A percentile compares a stretch with the other conserved stretches of the same genome.
Conservation (phyloP, 2,888 invertebrate genomes). For the Diarsia mendica region DNA sequence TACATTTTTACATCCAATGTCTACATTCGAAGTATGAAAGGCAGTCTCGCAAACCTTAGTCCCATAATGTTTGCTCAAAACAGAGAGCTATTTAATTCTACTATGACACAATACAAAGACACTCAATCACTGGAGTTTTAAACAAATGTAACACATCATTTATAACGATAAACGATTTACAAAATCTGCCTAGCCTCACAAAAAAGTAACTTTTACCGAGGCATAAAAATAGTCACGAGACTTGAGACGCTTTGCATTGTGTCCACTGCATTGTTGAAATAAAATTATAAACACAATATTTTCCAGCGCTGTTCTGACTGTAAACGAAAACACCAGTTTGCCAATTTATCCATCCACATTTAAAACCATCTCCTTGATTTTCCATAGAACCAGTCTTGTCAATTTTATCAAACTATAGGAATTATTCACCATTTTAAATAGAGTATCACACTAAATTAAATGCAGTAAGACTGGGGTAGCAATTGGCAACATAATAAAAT, state of each 20-base stretch:
- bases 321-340: conserved; percentile 12
- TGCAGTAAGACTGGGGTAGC: conserved; percentile 37
- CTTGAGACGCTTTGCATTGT: conserved; percentile 36
- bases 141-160: conserved; percentile 6
- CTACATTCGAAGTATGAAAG: not conserved
- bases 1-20: not conserved
- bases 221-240: not conserved
- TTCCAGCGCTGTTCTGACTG: conserved; percentile 53
- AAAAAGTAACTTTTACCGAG: conserved; percentile 12
- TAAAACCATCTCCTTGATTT: conserved; percentile 28
- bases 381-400: conserved; percentile 37
- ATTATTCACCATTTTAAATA: conserved; percentile 52
- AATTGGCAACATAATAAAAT: conserved; percentile 19
- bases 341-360: conserved; percentile 25
- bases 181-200: conserved; percentile 2
- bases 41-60: conserved; percentile 42
- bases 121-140: conserved; percentile 26
- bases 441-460: conserved; percentile 61
- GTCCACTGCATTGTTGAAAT: conserved; percentile 40
- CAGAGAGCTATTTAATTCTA: conserved; percentile 50
- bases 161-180: conserved; percentile 7
- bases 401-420: conserved; percentile 59
- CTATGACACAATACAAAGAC: conserved; percentile 55
- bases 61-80: conserved; percentile 39
- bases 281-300: conserved; percentile 45